phyloP scores from a whole-genome alignment of 2,113 vertebrate species.

The Chrysochloris asiatica region DNA sequence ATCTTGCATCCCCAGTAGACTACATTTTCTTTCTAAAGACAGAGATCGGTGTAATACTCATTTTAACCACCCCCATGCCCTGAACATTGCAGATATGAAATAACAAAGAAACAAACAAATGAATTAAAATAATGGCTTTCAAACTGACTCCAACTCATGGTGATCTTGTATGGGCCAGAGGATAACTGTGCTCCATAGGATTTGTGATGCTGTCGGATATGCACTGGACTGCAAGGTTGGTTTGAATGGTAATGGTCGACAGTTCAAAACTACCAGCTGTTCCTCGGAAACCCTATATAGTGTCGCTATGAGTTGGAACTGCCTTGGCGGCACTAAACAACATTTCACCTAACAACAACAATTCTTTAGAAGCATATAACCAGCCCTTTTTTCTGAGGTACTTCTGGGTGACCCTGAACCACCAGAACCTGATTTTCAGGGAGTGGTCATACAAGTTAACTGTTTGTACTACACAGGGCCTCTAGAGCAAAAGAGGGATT shows the following conservation, averaged over 20 bases:
- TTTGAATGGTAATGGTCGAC: no score
- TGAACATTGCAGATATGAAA: background rate
- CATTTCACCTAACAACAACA: no score
- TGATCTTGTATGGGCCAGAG: background rate
- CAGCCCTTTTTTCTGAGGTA: background rate
- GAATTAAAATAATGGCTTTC: background rate
- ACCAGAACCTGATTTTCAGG: background rate
- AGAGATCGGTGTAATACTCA: background rate
- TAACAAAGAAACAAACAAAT: background rate
- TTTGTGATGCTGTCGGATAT: background rate
- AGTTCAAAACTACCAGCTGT: no score
- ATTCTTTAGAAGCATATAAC: background rate
- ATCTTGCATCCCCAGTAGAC: background rate
- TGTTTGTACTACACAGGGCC: background rate
- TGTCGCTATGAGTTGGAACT: no score
- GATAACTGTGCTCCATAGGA: background rate
- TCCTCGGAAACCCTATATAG: no score
- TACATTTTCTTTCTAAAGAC: background rate
- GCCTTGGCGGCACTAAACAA: no score
- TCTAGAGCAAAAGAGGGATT: background rate
- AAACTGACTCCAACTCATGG: background rate
- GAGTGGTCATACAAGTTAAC: background rate
- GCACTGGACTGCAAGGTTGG: no score
- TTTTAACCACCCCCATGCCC: conserved; percentile 1
- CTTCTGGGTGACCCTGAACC: background rate